Base-by-base conservation (phyloP, 2,113 vertebrate species). In the Podarcis raffonei region DNA sequence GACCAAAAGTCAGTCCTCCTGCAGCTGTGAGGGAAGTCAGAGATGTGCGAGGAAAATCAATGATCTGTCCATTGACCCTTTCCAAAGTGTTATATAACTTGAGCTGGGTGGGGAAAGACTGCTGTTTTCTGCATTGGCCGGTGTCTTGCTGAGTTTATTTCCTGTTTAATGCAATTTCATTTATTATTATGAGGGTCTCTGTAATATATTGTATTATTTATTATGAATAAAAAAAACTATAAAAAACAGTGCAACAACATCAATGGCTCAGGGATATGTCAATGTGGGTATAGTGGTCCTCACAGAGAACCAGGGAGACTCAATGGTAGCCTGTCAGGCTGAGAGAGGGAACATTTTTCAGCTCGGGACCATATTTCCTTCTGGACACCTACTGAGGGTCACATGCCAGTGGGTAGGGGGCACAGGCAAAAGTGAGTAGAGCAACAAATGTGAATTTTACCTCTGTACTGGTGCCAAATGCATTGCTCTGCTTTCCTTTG, bases 201-300 rank as follows among this genome's bases (percentile, higher is more conserved):
- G 88, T 95, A 93, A 90, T 87, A 92, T 90, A 92, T 69, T 68
- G 5, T 62, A 30, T 93, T 96, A 96, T 96, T 96, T 96, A 95
- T 96, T 96, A 90, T 79, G 0, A 95, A 94, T 95, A 95, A 83
- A 84, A 92, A 75, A 80, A 66, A 48, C 7, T 48, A 48, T 9
- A 48, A 89, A 75, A 68, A 3, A 1, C 4, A 53, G 48, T 27
- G 57, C 16, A 80, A 23, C n/a, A 66, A 23, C 11, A 66, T 25
- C 20, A 18, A 35, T 32, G 35, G 18, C n/a, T 90, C 57, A 6
- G 0, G 0, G 37, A 3, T 27, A 1, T 20, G 3, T 20, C 59
- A 62, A 20, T 18, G 16, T 15, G 59, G 18, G 18, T 62, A 20
- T 62, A 62, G 59, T 15, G 59, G 59, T 62, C 59, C 18, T 20